Percentiles rank a stretch among this genome's conserved stretches.
Evolutionary conservation across 2,888 invertebrate species (phyloP).

Genomic region (Lycia hirtaria): DNA sequence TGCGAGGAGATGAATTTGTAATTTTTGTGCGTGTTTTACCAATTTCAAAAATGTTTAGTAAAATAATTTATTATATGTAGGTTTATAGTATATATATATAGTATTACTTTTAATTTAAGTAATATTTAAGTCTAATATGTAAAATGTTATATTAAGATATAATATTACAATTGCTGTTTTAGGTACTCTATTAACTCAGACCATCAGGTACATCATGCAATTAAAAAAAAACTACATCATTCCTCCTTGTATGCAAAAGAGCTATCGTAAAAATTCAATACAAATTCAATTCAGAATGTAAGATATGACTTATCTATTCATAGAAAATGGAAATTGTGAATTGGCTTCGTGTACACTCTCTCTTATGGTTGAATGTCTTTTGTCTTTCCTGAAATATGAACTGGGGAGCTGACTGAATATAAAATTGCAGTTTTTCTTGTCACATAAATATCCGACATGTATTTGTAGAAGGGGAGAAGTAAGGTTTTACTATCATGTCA

Average conservation of each 20-base stretch:
- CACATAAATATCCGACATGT: no score
- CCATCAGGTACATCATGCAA: no score
- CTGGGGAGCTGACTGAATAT: slow-evolving; percentile 13
- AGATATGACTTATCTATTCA: slow-evolving; percentile 43
- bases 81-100: no score
- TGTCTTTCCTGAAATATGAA: slow-evolving; percentile 23
- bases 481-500: no score
- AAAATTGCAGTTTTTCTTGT: slow-evolving; percentile 13
- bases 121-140: no score
- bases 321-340: slow-evolving; percentile 43
- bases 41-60: no score
- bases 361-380: slow-evolving; percentile 17
- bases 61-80: no score
- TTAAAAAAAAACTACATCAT: not conserved
- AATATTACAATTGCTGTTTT: not conserved
- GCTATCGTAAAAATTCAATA: slow-evolving; percentile 9
- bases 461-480: no score
- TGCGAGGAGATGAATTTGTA: no score
- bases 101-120: no score
- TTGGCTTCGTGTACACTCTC: slow-evolving; percentile 29
- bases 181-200: no score
- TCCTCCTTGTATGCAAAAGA: not conserved
- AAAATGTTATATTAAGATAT: not conserved
- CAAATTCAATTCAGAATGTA: slow-evolving; percentile 22
- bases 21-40: no score